phyloP scores from a whole-genome alignment of 2,888 invertebrate species.

The Lasioglossum vierecki region DNA sequence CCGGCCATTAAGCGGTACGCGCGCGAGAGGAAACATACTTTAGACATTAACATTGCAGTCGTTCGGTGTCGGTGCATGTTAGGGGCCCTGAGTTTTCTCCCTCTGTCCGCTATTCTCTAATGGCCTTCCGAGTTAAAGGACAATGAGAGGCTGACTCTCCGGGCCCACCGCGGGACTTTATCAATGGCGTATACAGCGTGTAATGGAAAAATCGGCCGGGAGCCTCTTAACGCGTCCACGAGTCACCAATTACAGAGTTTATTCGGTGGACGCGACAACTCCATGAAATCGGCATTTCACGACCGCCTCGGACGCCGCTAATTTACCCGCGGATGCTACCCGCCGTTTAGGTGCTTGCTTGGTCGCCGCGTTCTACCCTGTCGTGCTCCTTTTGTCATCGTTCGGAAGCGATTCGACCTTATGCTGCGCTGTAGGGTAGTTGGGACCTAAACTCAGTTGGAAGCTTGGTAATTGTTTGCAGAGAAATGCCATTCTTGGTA shows the following conservation, averaged over 20 bases:
- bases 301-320: slow-evolving; percentile 52
- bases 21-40: slow-evolving; percentile 70
- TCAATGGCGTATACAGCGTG: slow-evolving; percentile 48
- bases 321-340: slow-evolving; percentile 26
- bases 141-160: slow-evolving; percentile 45
- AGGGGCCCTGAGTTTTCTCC: slow-evolving; percentile 27
- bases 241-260: slow-evolving; percentile 74
- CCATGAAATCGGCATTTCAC: slow-evolving; percentile 75
- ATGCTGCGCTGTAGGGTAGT: neutral
- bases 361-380: neutral
- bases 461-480: neutral
- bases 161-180: slow-evolving; percentile 43
- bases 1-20: slow-evolving; percentile 63
- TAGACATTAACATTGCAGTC: slow-evolving; percentile 70
- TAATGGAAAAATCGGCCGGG: slow-evolving; percentile 40
- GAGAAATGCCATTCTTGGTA: neutral
- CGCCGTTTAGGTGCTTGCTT: neutral
- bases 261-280: slow-evolving; percentile 73
- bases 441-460: neutral
- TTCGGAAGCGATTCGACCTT: neutral
- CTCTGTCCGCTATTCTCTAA: slow-evolving; percentile 51
- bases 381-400: slow-evolving; percentile 1
- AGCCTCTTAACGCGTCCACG: slow-evolving; percentile 52
- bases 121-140: slow-evolving; percentile 48
- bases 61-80: slow-evolving; percentile 57